These are phyloP conservation scores for Orchesella cincta DNA, from an alignment of 1,140 invertebrate species.

Conservation along the genomic window DNA sequence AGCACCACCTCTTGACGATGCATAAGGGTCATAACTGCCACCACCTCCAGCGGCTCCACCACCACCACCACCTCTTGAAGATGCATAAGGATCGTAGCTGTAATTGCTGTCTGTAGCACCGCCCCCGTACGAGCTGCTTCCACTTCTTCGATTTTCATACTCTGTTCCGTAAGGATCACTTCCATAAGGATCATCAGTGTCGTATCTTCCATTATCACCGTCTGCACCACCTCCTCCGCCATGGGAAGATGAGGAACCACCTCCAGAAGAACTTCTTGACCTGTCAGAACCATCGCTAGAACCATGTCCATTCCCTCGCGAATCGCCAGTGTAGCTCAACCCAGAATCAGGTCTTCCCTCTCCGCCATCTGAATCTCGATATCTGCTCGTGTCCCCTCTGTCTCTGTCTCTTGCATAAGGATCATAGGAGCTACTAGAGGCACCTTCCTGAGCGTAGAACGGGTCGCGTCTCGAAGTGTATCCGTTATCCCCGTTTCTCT, in stretches of 20 bases:
- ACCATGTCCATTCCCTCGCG: no score
- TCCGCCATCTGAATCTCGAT: no score
- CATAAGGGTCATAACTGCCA: no score
- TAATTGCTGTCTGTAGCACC: constrained; percentile 16
- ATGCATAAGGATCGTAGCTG: constrained; percentile 21
- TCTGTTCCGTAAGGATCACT: constrained; percentile 26
- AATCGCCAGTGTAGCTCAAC: no score
- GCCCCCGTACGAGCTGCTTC: no score
- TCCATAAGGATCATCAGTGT: constrained; percentile 23
- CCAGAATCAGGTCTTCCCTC: no score
- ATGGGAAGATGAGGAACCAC: no score
- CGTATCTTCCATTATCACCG: constrained; percentile 18
- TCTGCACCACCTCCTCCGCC: constrained; percentile 24
- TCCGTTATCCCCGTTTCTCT: not conserved
- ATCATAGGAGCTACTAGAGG: no score
- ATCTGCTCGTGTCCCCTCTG: no score
- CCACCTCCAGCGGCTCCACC: not conserved
- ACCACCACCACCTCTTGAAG: not conserved
- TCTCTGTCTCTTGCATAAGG: no score
- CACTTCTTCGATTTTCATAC: constrained; percentile 16
- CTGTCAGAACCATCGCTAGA: no score
- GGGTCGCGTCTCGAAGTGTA: not conserved
- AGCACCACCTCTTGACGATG: not conserved
- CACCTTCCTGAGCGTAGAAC: not conserved
- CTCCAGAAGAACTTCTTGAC: no score